Evolutionary conservation across 2,113 vertebrate species (phyloP), one percentile per base, ranked within the genome.

Genomic region (Cyprinodon brontotheroides): DNA sequence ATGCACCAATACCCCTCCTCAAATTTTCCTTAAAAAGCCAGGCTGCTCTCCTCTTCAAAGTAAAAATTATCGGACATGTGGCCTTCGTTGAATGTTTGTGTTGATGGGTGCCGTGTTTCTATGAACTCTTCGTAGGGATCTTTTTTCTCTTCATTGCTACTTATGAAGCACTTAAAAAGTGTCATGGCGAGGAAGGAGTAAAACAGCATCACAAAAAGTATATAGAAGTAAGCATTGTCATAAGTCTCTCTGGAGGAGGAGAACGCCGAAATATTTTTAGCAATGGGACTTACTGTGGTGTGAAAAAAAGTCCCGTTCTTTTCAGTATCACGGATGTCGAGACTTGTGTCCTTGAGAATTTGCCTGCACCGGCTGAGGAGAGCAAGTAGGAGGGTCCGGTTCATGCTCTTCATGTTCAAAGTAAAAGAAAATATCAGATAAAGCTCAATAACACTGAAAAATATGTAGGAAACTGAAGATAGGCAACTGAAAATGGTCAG

Each of bases 151-250:
- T 95, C 89, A 3, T 90, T 91, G 82, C 95, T 91, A 89, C 95
- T 88, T 41, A 94, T 91, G 78, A 95, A 93, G 75, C 95, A 94
- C 83, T 95, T 96, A 85, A 97, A 95, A 89, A 98, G 95, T 76
- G 95, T 93, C 81, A 95, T 89, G 20, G 95, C 95, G 82, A 97
- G 89, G 88, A 97, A 95, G 89, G 95, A 95, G 88, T 96, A 97
- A 94, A 98, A 96, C 78, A 96, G 87, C 95, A 97, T 96, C 85
- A 97, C 96, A 91, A 98, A 96, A 77, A 96, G 91, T 87, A 97
- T 91, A 89, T 97, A 97, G 88, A 96, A 96, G 92, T 96, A 95
- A 87, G 95, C 94, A 2, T 96, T 97, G 94, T 97, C 95, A 85
- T 97, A 96, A 83, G 94, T 92, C 89, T 93, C 94, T 87, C 82